Evolutionary conservation across 1,140 invertebrate species (phyloP).

Genomic region (Aphaenogaster floridana): DNA sequence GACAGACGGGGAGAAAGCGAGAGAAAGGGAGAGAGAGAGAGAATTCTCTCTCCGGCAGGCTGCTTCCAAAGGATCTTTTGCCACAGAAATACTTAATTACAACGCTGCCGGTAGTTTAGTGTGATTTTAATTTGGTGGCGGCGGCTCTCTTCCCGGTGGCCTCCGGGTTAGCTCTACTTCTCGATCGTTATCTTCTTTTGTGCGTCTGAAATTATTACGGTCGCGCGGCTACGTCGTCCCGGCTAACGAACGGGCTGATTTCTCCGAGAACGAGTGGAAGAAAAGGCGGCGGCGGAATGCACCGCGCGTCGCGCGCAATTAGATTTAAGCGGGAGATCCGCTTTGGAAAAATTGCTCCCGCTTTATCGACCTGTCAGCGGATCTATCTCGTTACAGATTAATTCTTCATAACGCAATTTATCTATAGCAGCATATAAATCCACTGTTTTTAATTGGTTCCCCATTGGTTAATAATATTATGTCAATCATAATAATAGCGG

Average conservation of each 20-base stretch:
- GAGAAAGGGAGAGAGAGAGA: background rate
- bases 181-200: constrained; percentile 64
- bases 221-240: constrained; percentile 37
- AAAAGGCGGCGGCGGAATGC: constrained; percentile 20
- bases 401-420: constrained; percentile 19
- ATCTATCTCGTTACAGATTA: constrained; percentile 34
- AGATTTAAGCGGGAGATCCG: constrained; percentile 41
- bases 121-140: constrained; percentile 62
- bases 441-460: constrained; percentile 9
- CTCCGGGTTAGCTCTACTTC: constrained; percentile 47
- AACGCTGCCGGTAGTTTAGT: constrained; percentile 51
- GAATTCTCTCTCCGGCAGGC: background rate
- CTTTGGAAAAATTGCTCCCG: constrained; percentile 30
- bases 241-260: constrained; percentile 62
- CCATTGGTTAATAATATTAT: background rate
- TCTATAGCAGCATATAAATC: background rate
- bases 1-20: background rate
- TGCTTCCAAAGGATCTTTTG: constrained; percentile 48
- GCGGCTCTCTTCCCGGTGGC: constrained; percentile 24
- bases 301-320: constrained; percentile 32
- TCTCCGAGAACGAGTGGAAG: constrained; percentile 7
- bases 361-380: constrained; percentile 29
- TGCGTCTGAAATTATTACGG: constrained; percentile 58
- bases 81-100: constrained; percentile 63
- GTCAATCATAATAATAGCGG: constrained; percentile 22